Conservation (phyloP, 2,113 vertebrate genomes). For the Zeus faber region DNA sequence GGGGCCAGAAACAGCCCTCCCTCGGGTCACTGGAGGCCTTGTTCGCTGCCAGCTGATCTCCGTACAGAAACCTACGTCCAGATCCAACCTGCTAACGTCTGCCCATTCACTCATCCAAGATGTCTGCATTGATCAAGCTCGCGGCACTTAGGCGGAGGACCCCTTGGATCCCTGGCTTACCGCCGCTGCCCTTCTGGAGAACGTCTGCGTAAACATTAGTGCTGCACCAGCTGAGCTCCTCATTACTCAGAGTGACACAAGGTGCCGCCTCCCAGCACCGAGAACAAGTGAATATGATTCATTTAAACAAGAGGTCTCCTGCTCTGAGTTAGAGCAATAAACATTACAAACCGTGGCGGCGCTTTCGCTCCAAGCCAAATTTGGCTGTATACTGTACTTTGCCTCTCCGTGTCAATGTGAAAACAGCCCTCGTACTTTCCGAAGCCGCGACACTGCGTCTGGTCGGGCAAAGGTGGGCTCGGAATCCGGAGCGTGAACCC, state of each 20-base stretch:
- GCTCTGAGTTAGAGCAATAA: constrained; percentile 32
- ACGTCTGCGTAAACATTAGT: constrained; percentile 52
- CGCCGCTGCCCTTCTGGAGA: constrained; percentile 32
- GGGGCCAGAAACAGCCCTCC: no score
- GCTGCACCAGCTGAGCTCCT: constrained; percentile 51
- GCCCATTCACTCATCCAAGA: background rate
- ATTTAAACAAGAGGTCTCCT: constrained; percentile 45
- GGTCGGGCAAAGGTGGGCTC: no score
- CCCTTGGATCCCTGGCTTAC: constrained; percentile 18
- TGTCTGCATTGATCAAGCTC: constrained; percentile 10
- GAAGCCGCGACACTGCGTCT: no score
- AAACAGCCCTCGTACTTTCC: no score
- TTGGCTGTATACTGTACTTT: constrained; percentile 44
- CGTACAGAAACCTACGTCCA: no score
- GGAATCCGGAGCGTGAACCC: no score
- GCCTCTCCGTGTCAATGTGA: no score
- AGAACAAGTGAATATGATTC: constrained; percentile 33
- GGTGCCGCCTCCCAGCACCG: constrained; percentile 30
- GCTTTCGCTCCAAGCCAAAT: constrained; percentile 40
- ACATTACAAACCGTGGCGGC: constrained; percentile 14
- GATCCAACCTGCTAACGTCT: no score
- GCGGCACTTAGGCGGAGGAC: background rate
- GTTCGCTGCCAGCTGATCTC: no score
- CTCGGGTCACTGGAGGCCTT: no score
- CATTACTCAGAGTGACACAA: constrained; percentile 45